These are phyloP conservation scores for Cartodere bifasciata DNA, from an alignment of 2,888 invertebrate genomes.

Conservation along the genomic window DNA sequence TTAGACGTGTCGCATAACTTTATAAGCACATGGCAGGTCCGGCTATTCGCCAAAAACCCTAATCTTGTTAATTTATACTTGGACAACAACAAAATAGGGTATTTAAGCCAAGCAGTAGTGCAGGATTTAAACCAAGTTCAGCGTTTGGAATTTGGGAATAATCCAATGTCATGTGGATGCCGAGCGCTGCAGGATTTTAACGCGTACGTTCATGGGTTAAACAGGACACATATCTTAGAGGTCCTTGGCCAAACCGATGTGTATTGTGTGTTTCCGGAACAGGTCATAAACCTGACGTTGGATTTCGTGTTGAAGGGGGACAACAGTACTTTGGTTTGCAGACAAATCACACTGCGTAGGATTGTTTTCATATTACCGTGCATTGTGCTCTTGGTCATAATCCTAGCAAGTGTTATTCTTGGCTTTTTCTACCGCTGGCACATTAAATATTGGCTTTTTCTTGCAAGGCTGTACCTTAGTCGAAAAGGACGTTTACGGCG, in stretches of 20 bases:
- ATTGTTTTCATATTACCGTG: constrained; percentile 14
- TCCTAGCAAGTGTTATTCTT: constrained; percentile 34
- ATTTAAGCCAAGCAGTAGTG: constrained; percentile 43
- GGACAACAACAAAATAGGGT: constrained; percentile 43
- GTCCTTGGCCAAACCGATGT: constrained; percentile 7
- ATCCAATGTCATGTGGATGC: constrained; percentile 45
- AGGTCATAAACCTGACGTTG: constrained; percentile 18
- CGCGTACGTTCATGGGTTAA: too few species aligned
- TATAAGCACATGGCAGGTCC: constrained; percentile 40
- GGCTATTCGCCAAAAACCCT: constrained; percentile 37
- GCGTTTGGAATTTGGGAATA: constrained; percentile 38
- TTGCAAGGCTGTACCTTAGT: constrained; percentile 41
- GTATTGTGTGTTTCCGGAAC: constrained; percentile 21
- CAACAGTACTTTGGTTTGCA: too few species aligned
- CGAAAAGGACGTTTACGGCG: constrained; percentile 28
- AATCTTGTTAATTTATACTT: constrained; percentile 34
- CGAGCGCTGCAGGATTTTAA: constrained; percentile 22
- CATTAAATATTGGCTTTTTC: constrained; percentile 42
- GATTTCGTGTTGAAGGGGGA: too few species aligned
- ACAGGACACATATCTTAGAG: constrained; percentile 8
- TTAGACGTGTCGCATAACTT: constrained; percentile 42
- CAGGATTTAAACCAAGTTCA: constrained; percentile 39
- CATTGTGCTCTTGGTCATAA: constrained; percentile 30
- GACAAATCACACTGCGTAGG: too few species aligned
- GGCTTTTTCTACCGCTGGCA: constrained; percentile 35